Evolutionary conservation across 2,888 invertebrate genomes (phyloP).

Genomic region (Sepiola atlantica): DNA sequence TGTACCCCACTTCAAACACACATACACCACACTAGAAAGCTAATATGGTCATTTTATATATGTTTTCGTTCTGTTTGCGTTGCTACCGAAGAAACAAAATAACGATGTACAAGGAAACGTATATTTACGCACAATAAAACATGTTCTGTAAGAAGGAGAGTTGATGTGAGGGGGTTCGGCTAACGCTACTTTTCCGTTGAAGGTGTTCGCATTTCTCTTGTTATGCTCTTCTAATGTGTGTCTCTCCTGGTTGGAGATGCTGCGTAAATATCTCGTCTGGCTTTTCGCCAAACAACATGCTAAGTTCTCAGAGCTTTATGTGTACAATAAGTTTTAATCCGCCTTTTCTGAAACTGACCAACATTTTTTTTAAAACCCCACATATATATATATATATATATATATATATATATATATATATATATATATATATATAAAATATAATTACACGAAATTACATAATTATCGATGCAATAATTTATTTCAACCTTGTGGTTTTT

Average conservation of each 20-base stretch:
- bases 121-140: slow-evolving; percentile 6
- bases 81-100: neutral
- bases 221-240: neutral
- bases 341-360: neutral
- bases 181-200: neutral
- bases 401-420: no score
- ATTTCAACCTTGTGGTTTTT: no score
- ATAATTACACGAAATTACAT: no score
- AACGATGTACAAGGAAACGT: neutral
- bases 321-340: neutral
- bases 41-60: neutral
- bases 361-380: no score
- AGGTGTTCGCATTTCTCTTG: neutral
- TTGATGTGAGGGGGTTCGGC: neutral
- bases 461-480: no score
- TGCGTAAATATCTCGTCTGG: neutral
- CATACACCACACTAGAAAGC: neutral
- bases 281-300: neutral
- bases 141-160: neutral
- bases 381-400: no score
- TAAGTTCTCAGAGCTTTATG: neutral
- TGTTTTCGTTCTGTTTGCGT: neutral
- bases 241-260: neutral
- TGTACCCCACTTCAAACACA: neutral
- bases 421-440: no score